These are phyloP conservation scores for Buceros bicornis DNA, from an alignment of 2,797 vertebrate genomes.

Conservation along the genomic window DNA sequence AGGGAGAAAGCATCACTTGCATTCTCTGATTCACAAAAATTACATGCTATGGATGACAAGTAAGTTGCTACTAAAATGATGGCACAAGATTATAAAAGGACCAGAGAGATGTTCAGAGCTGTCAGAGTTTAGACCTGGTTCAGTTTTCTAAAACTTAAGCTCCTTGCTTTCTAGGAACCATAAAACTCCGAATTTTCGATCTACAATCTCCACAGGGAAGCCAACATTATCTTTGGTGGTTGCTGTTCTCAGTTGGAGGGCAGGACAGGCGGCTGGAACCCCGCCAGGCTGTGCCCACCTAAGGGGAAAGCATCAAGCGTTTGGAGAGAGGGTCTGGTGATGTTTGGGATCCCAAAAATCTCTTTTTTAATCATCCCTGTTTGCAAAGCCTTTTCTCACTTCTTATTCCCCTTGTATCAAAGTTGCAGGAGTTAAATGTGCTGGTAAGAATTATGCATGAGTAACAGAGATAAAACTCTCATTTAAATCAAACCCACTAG, in stretches of 20 bases:
- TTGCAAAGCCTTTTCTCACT: not conserved
- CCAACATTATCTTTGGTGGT: not conserved
- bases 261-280: not conserved
- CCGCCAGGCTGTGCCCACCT: not conserved
- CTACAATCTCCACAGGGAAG: not conserved
- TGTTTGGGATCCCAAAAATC: not conserved
- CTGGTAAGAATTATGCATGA: not conserved
- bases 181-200: not conserved
- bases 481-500: not conserved
- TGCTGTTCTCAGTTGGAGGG: not conserved
- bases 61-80: not conserved
- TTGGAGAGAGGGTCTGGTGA: not conserved
- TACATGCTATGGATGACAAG: rapidly evolving
- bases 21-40: not conserved
- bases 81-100: not conserved
- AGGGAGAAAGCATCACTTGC: not conserved
- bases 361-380: not conserved
- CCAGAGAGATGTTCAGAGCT: not conserved
- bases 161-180: not conserved
- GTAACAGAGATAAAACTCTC: not conserved
- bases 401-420: not conserved
- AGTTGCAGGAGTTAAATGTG: not conserved
- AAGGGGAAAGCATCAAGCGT: not conserved
- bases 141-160: not conserved
- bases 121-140: not conserved